Conservation (phyloP, 2,113 vertebrate species). For the Lucifuga dentata region DNA sequence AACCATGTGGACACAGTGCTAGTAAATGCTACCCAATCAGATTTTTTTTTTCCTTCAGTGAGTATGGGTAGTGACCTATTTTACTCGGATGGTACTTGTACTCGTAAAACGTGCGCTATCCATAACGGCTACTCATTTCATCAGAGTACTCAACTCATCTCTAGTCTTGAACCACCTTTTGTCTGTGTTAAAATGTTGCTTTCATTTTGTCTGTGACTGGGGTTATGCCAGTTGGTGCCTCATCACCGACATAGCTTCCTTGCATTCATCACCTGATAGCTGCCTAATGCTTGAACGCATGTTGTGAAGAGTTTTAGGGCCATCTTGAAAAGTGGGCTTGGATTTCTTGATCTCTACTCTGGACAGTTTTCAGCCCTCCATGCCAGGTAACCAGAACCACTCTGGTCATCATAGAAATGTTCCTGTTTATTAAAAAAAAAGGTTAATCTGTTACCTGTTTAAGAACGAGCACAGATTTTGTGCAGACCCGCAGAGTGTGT, state of each 20-base stretch:
- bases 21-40: too few relatives aligned
- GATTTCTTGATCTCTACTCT: neutral
- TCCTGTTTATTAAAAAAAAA: slow-evolving; percentile 11
- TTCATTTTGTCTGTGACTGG: slow-evolving; percentile 29
- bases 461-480: too few relatives aligned
- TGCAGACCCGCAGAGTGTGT: too few relatives aligned
- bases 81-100: too few relatives aligned
- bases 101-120: too few relatives aligned
- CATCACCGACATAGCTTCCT: neutral
- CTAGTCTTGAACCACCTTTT: slow-evolving; percentile 38
- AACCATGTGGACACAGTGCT: too few relatives aligned
- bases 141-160: too few relatives aligned
- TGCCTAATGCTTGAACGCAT: neutral
- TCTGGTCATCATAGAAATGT: slow-evolving; percentile 32
- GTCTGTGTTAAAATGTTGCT: slow-evolving; percentile 22
- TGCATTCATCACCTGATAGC: slow-evolving; percentile 20
- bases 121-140: too few relatives aligned
- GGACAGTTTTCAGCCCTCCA: slow-evolving; percentile 31
- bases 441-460: too few relatives aligned
- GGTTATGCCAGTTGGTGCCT: neutral
- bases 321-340: too few relatives aligned
- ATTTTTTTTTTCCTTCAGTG: too few relatives aligned
- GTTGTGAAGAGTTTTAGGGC: slow-evolving; percentile 7
- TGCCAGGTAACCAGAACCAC: slow-evolving; percentile 27
- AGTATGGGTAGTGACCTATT: too few relatives aligned